phyloP scores from a whole-genome alignment of 2,113 vertebrate genomes.

The Henicopernis longicauda region DNA sequence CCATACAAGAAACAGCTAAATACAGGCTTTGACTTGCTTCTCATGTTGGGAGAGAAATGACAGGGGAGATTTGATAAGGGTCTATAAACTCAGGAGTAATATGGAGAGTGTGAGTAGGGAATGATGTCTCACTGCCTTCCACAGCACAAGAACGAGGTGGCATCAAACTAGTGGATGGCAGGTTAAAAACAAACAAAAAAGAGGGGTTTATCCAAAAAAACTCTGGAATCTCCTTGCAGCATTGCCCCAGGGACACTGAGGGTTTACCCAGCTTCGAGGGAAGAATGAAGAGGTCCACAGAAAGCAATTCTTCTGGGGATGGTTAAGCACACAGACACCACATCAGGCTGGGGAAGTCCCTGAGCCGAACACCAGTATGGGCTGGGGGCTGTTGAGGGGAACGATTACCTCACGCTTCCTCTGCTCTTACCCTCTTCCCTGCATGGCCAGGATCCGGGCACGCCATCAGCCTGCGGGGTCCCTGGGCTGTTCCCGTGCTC shows the following conservation, averaged over 20 bases:
- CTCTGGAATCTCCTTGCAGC: background rate
- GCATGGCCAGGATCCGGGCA: fast-evolving
- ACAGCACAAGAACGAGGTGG: background rate
- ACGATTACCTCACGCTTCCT: fast-evolving
- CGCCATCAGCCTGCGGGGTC: fast-evolving
- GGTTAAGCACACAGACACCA: background rate
- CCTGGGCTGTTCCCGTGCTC: fast-evolving
- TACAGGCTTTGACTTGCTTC: background rate
- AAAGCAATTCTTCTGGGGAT: background rate
- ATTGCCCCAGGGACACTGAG: background rate
- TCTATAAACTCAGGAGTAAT: background rate
- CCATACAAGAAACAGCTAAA: background rate
- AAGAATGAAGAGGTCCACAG: background rate
- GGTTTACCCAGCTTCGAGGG: background rate
- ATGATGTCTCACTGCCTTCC: background rate
- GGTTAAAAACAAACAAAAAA: background rate
- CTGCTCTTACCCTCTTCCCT: background rate
- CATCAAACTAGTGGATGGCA: background rate
- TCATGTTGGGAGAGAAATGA: background rate
- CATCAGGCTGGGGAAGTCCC: background rate
- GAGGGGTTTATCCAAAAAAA: background rate
- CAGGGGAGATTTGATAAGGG: background rate
- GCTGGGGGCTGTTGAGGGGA: background rate
- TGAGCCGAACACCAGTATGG: fast-evolving
- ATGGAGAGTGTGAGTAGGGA: background rate